Evolutionary conservation across 2,113 vertebrate species (phyloP).

Genomic region (Festucalex cinctus): DNA sequence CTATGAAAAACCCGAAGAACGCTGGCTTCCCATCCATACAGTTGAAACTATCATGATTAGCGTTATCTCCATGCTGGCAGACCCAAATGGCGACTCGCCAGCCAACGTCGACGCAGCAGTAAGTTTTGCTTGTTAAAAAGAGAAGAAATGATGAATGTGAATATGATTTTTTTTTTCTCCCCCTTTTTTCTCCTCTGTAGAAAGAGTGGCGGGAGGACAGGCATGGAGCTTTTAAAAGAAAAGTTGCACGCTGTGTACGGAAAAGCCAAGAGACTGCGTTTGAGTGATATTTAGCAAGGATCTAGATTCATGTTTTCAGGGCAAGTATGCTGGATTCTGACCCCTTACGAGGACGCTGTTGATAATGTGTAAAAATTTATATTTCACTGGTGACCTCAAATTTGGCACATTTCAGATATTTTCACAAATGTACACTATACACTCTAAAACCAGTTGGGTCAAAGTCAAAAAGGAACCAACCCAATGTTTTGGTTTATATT

Average conservation of each 20-base stretch:
- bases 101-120: conserved; percentile 98
- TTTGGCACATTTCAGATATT: too few species aligned
- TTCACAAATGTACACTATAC: too few species aligned
- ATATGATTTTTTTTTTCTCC: too few species aligned
- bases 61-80: conserved; percentile 99
- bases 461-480: too few species aligned
- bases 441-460: too few species aligned
- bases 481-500: too few species aligned
- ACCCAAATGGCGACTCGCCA: conserved; percentile 97
- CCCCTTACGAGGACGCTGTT: neutral
- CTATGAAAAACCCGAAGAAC: conserved; percentile 98
- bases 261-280: conserved; percentile 99
- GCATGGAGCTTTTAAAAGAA: conserved; percentile 98
- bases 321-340: conserved; percentile 69
- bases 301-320: conserved; percentile 96
- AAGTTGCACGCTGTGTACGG: conserved; percentile 99
- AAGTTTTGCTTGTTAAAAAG: conserved; percentile 54
- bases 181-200: conserved; percentile 66
- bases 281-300: conserved; percentile 90
- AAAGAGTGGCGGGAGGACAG: conserved; percentile 99
- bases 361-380: neutral
- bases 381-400: too few species aligned
- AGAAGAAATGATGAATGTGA: neutral
- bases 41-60: conserved; percentile 99
- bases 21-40: conserved; percentile 98